Base-by-base conservation (phyloP, 2,888 invertebrate species). In the Pherbina coryleti region DNA sequence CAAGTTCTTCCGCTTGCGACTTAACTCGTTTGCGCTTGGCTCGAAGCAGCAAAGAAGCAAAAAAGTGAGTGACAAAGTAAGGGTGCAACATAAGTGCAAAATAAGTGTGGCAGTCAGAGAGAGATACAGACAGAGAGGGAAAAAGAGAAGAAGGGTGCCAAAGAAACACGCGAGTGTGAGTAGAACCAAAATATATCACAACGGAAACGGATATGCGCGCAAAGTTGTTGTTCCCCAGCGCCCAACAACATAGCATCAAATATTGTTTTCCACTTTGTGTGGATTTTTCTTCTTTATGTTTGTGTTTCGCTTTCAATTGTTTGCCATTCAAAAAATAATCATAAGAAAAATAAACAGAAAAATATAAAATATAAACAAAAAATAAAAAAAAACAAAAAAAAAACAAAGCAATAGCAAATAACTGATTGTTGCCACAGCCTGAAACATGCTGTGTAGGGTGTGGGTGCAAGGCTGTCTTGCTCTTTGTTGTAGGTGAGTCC, bases 231-330 rank as follows among this genome's bases (percentile, higher is more conserved):
- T 51, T 51, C 51, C 51, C 69, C 3, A 25, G 69, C 22, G 69
- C 19, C 14, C 25, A n/a, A 11, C 44, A 44, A 44, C 44, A 44
- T 51, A 51, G 69, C 69, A 28, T 49, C 69, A 69, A 51, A 69
- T 69, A 69, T 69, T 69, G 69, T 69, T 69, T 69, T 51, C 69
- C 49, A 69, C 53, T 69, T 69, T 69, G 51, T 51, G 28, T 7
- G 51, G 22, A 53, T 69, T 69, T 66, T 69, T 7, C 69, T 64
- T 14, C 22, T 55, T 28, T n/a, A 64, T n/a, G 64, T 25, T 60
- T 60, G 64, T 64, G n/a, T 31, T 64, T 11, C 64, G 14, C 11
- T 31, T 25, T n/a, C 64, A 64, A 64, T 64, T 31, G 64, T 31
- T 64, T 64, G 64, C 31, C 11, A 64, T 64, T 64, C 64, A 64